These are phyloP conservation scores for Coleophora flavipennella DNA, from an alignment of 2,888 invertebrate genomes.

Conservation along the genomic window DNA sequence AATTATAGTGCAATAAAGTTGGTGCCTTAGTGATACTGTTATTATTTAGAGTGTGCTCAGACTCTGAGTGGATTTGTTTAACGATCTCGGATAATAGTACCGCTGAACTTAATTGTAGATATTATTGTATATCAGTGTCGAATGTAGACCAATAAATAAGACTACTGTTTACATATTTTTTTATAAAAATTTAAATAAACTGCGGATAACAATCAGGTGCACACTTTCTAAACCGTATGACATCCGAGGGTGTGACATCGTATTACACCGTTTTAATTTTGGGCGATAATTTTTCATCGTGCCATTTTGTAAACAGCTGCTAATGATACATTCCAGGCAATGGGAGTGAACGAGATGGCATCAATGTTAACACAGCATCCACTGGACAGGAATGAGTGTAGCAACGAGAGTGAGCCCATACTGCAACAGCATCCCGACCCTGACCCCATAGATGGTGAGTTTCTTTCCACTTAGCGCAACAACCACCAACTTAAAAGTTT, in stretches of 20 bases:
- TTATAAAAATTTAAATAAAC: background rate
- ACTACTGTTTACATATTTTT: background rate
- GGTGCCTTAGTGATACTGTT: conserved; percentile 6
- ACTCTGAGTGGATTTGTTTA: background rate
- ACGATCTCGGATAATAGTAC: conserved; percentile 2
- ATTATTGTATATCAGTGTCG: no score
- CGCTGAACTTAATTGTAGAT: background rate
- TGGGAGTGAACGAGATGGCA: conserved; percentile 76
- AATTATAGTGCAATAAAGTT: conserved; percentile 4
- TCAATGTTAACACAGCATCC: conserved; percentile 75
- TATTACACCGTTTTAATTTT: no score
- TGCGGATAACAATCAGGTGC: background rate
- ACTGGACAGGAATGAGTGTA: conserved; percentile 69
- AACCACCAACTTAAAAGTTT: conserved; percentile 16
- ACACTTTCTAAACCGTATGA: background rate
- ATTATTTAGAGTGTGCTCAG: background rate
- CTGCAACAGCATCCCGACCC: conserved; percentile 78
- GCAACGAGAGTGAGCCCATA: conserved; percentile 70
- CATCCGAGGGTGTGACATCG: no score
- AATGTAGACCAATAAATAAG: no score
- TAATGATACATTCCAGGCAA: conserved; percentile 15
- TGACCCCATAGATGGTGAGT: conserved; percentile 84
- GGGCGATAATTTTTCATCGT: background rate
- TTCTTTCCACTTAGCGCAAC: conserved; percentile 9
- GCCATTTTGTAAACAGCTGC: background rate